A percentile compares a stretch with the other conserved stretches of the same genome.
These are phyloP conservation scores for Ips nitidus DNA, from an alignment of 1,140 invertebrate species.

Conservation along the genomic window DNA sequence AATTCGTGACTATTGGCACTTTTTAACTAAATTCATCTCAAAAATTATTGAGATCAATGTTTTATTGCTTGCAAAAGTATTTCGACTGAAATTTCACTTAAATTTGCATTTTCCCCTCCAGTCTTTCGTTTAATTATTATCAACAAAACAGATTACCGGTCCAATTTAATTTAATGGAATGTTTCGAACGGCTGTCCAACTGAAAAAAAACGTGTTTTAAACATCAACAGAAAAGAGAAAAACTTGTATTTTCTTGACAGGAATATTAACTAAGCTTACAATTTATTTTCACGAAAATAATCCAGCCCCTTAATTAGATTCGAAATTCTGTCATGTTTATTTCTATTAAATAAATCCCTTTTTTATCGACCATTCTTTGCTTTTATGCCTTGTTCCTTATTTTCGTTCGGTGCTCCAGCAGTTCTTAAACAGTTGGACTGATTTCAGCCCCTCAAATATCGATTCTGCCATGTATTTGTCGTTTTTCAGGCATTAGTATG, in stretches of 20 bases:
- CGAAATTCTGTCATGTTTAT: slow-evolving; percentile 38
- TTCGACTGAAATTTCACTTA: too few relatives aligned
- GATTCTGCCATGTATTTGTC: neutral
- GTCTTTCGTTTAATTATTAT: too few relatives aligned
- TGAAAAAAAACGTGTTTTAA: too few relatives aligned
- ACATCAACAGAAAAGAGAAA: slow-evolving; percentile 5
- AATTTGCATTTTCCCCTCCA: too few relatives aligned
- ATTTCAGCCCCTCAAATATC: neutral
- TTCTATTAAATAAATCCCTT: slow-evolving; percentile 39
- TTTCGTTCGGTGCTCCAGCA: slow-evolving; percentile 15
- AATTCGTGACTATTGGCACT: too few relatives aligned
- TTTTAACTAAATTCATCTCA: too few relatives aligned
- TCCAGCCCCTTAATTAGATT: slow-evolving; percentile 38
- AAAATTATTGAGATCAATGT: too few relatives aligned
- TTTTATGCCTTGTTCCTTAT: slow-evolving; percentile 35
- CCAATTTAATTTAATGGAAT: too few relatives aligned
- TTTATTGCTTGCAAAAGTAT: too few relatives aligned
- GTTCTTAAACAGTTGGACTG: slow-evolving; percentile 9
- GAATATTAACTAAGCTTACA: slow-evolving; percentile 24
- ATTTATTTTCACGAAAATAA: slow-evolving; percentile 34
- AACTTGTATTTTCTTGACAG: slow-evolving; percentile 9
- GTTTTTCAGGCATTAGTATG: too few relatives aligned
- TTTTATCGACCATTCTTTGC: slow-evolving; percentile 38
- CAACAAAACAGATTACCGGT: too few relatives aligned
- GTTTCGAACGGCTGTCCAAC: too few relatives aligned